Evolutionary conservation across 30 jellyfish, hydroid and myxozoan species (phyloP).

Genomic region (Phacellophora camtschatica): DNA sequence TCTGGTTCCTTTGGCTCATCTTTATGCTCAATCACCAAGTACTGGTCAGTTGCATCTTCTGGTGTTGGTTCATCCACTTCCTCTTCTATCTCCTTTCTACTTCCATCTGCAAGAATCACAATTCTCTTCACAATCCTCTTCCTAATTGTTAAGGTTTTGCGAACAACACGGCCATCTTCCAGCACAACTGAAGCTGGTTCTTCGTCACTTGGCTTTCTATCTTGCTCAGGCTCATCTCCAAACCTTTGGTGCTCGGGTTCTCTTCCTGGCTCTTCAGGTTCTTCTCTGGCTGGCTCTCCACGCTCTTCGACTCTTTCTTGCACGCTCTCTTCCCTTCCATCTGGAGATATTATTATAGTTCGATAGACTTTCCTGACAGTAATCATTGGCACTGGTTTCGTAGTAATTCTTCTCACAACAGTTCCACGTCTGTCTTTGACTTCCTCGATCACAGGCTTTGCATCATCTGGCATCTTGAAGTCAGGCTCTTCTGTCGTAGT

Average conservation of each 20-base stretch:
- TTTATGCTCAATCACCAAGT: not conserved
- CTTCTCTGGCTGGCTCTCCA: not conserved
- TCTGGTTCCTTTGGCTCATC: not conserved
- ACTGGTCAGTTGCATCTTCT: not conserved
- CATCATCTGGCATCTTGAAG: conserved; percentile 59
- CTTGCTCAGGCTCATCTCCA: not conserved
- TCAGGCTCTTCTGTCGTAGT: conserved; percentile 54
- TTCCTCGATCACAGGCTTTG: conserved; percentile 17
- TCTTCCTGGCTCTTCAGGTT: too few relatives aligned
- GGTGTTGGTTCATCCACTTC: conserved; percentile 45
- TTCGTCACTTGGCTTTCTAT: not conserved
- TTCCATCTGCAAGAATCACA: conserved; percentile 63
- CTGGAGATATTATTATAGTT: conserved; percentile 23
- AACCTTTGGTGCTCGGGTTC: too few relatives aligned
- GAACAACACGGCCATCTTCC: conserved; percentile 59
- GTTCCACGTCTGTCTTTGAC: conserved; percentile 37
- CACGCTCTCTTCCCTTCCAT: conserved; percentile 52
- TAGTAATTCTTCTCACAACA: conserved; percentile 25
- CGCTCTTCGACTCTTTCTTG: conserved; percentile 56
- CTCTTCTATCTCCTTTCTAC: conserved; percentile 55
- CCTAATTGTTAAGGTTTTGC: conserved; percentile 52
- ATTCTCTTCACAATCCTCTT: conserved; percentile 62
- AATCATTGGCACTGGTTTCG: conserved; percentile 35
- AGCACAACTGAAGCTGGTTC: conserved; percentile 20
- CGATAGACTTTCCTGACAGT: conserved; percentile 50